Conservation (phyloP, 2,888 invertebrate species). For the Proisotoma minuta region DNA sequence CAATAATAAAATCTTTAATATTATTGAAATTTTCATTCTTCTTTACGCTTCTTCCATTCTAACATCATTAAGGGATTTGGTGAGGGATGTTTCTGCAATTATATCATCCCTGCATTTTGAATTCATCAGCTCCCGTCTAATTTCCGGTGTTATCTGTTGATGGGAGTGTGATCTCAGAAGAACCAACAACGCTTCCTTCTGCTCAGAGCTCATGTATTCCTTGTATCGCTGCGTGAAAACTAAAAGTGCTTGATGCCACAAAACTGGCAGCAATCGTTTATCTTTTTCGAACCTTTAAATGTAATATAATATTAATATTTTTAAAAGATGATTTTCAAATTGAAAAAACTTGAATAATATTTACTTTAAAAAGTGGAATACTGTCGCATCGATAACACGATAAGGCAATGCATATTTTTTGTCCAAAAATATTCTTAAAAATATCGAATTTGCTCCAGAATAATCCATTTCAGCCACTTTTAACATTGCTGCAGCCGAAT, state of each 20-base stretch:
- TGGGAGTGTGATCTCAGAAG: conserved; percentile 66
- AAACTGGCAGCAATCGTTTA: conserved; percentile 76
- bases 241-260: conserved; percentile 94
- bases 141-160: conserved; percentile 70
- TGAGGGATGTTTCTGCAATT: conserved; percentile 8
- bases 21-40: background rate
- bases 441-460: conserved; percentile 91
- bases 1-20: background rate
- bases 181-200: conserved; percentile 76
- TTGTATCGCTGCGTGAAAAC: conserved; percentile 94
- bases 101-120: conserved; percentile 69
- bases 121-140: conserved; percentile 78
- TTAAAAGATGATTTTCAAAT: background rate
- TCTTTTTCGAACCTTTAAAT: conserved; percentile 79
- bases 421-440: conserved; percentile 86
- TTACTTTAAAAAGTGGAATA: conserved; percentile 88
- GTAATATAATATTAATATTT: conserved; percentile 1
- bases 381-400: conserved; percentile 87
- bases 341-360: conserved; percentile 29
- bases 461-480: conserved; percentile 98
- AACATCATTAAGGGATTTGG: conserved; percentile 1
- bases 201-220: conserved; percentile 87
- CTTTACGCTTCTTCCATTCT: conserved; percentile 1
- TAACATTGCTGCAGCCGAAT: conserved; percentile 89
- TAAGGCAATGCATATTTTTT: conserved; percentile 97